phyloP scores from a whole-genome alignment of 2,797 vertebrate species.

The Ispidina lecontei region DNA sequence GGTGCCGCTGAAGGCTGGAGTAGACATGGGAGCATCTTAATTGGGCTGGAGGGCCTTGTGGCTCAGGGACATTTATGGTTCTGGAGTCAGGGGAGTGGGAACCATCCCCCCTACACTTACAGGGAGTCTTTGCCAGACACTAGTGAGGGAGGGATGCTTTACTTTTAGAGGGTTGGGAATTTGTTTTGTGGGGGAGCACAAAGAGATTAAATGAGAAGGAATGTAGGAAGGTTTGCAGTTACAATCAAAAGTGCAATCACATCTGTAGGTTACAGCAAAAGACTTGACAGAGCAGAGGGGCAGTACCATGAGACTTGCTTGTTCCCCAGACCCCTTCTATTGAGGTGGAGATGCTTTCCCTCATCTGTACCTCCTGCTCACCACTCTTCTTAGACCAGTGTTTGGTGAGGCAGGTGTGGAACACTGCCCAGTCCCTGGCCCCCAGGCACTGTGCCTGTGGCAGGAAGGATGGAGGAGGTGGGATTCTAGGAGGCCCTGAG shows the following conservation, averaged over 20 bases:
- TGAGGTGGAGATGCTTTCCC: neutral
- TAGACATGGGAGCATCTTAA: neutral
- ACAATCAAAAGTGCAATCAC: neutral
- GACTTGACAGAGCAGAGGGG: neutral
- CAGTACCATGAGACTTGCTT: neutral
- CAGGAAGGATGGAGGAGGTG: neutral
- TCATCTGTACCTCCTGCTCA: fast-evolving
- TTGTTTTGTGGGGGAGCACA: neutral
- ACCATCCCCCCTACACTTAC: fast-evolving
- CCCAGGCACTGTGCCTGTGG: neutral
- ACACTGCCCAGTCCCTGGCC: neutral
- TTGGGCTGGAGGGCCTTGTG: neutral
- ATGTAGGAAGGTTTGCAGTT: slow-evolving; percentile 1
- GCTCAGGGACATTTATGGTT: neutral
- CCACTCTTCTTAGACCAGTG: neutral
- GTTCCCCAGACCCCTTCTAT: neutral
- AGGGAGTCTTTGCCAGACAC: neutral
- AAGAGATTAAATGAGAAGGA: neutral
- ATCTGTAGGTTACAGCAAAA: neutral
- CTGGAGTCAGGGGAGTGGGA: neutral
- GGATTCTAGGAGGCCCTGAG: neutral
- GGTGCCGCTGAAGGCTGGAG: neutral
- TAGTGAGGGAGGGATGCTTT: neutral
- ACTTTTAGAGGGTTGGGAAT: neutral
- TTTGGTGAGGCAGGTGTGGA: neutral